Evolutionary conservation across 2,113 vertebrate genomes (phyloP).

Genomic region (Myanophis thanlyinensis): DNA sequence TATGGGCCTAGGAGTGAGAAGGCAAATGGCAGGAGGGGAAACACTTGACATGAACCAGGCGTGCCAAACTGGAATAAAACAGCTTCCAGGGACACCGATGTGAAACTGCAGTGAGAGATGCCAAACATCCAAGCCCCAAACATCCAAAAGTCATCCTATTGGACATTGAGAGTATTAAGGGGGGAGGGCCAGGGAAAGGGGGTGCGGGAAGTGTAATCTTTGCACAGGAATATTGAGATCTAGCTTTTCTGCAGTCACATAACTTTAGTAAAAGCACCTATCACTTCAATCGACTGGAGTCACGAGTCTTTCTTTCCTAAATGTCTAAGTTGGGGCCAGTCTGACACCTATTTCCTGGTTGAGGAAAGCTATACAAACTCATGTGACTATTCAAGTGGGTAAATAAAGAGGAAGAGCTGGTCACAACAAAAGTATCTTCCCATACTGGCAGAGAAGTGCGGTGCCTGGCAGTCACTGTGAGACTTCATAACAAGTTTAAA

Average conservation of each 20-base stretch:
- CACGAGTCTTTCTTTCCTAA: too few species aligned
- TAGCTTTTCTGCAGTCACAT: too few species aligned
- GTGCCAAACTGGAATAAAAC: neutral
- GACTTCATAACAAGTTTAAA: neutral
- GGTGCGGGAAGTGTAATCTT: too few species aligned
- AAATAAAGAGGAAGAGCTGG: neutral
- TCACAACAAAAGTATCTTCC: neutral
- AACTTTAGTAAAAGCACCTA: too few species aligned
- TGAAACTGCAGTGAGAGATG: too few species aligned
- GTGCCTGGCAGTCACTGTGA: neutral
- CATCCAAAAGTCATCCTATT: too few species aligned
- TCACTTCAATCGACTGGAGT: too few species aligned
- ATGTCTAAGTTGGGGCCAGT: too few species aligned
- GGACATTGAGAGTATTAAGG: neutral
- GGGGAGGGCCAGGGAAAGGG: neutral
- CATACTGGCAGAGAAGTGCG: neutral
- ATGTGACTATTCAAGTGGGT: neutral
- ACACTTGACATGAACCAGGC: neutral
- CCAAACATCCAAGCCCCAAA: neutral
- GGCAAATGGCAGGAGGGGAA: too few species aligned
- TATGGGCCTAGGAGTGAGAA: too few species aligned
- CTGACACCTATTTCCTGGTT: neutral
- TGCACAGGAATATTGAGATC: too few species aligned
- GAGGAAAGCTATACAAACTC: neutral
- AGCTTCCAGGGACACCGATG: neutral